phyloP scores from a whole-genome alignment of 2,113 vertebrate species.

The Zingel zingel region DNA sequence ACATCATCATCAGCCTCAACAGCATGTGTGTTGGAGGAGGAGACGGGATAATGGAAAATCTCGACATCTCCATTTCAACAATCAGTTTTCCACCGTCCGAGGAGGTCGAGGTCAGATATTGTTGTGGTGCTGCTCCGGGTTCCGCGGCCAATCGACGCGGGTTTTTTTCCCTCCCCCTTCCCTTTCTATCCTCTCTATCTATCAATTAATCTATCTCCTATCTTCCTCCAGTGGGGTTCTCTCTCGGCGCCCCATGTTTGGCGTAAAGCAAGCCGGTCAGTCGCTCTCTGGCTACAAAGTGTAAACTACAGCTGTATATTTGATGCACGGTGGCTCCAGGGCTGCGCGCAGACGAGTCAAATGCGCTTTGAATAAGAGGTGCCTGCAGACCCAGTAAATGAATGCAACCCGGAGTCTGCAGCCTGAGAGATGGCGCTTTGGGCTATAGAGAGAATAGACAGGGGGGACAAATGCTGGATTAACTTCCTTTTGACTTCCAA shows the following conservation, averaged over 20 bases:
- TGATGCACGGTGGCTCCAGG: conserved; percentile 21
- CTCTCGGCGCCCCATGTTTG: conserved; percentile 41
- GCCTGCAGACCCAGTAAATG: conserved; percentile 52
- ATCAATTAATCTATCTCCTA: conserved; percentile 20
- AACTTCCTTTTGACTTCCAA: conserved; percentile 11
- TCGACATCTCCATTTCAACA: conserved; percentile 71
- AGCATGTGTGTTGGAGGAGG: conserved; percentile 64
- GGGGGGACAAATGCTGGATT: background rate
- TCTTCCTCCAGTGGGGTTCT: conserved; percentile 4
- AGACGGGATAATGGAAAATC: conserved; percentile 58
- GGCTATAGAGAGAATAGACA: conserved; percentile 29
- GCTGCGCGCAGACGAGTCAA: conserved; percentile 13
- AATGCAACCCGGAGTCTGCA: conserved; percentile 58
- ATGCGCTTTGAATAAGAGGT: conserved; percentile 58
- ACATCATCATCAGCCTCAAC: conserved; percentile 63
- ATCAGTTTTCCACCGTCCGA: conserved; percentile 49
- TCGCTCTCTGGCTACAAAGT: conserved; percentile 29
- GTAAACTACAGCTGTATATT: conserved; percentile 1
- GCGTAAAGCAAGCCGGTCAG: conserved; percentile 16
- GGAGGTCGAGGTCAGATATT: conserved; percentile 67
- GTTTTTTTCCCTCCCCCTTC: background rate
- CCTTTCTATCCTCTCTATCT: background rate
- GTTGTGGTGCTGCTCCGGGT: conserved; percentile 20
- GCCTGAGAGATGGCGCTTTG: conserved; percentile 71
- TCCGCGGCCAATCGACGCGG: conserved; percentile 8